Base-by-base conservation (phyloP, 2,888 invertebrate genomes). In the Netelia virgata region DNA sequence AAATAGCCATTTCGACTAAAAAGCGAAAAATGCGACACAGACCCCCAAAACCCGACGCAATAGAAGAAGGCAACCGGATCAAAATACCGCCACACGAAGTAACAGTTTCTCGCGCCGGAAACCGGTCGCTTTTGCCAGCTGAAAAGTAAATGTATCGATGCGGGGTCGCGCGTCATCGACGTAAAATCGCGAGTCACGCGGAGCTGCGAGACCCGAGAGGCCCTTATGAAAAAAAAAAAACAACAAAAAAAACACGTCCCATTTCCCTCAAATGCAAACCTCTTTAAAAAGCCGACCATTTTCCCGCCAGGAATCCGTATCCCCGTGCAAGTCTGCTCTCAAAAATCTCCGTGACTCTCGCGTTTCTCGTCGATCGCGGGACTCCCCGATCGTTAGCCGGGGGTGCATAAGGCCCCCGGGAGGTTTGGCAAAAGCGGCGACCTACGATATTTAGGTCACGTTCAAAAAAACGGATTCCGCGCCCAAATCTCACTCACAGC, bases 21-120 rank as follows among this genome's bases (percentile, higher is more conserved):
- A 93, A 92, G 91, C 92, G 93, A 93, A 93, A 93, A 93, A 93
- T 91, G 89, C 89, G 91, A 92, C 86, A 92, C 91, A 92, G 92
- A 92, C 96, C 94, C 96, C 95, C 96, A 96, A 95, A 95, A 96
- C 96, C 96, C 94, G 94, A 94, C 94, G 95, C 97, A 97, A 97
- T 97, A 97, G 97, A 95, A 95, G 96, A 92, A 93, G 92, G 92
- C 93, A 93, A 93, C 93, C 92, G 93, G 92, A 93, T 94, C 92
- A 93, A 94, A 94, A 94, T 92, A 93, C 92, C 91, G 92, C 91
- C 93, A 93, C 90, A 92, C 87, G 91, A 92, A 92, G 91, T 91
- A 93, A 93, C 93, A 93, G 93, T 93, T 92, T 93, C 93, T 93
- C 91, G 93, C 93, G 93, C 91, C 91, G 92, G 93, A 92, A 89